Evolutionary conservation across 2,113 vertebrate genomes (phyloP).

Genomic region (Bubalus kerabau): DNA sequence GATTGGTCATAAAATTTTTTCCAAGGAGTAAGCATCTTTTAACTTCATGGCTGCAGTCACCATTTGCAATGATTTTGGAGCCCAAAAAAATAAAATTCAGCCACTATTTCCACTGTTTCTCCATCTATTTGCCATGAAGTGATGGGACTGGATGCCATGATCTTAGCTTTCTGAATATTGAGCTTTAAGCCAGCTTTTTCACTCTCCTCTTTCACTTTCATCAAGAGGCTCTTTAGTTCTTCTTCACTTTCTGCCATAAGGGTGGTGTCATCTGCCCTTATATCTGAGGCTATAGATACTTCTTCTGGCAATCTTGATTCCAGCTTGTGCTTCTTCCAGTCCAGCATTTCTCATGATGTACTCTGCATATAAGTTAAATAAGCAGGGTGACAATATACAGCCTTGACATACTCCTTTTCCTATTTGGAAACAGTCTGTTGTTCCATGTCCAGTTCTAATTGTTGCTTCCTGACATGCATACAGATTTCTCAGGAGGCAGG

Average conservation of each 20-base stretch:
- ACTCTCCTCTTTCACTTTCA: not conserved
- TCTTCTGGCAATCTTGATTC: too few relatives aligned
- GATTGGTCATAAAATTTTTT: not conserved
- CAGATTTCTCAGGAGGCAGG: not conserved
- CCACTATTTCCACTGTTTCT: not conserved
- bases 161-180: not conserved
- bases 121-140: not conserved
- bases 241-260: too few relatives aligned
- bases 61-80: not conserved
- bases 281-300: too few relatives aligned
- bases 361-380: too few relatives aligned
- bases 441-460: not conserved
- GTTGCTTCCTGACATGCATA: not conserved
- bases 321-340: too few relatives aligned
- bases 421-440: too few relatives aligned
- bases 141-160: not conserved
- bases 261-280: too few relatives aligned
- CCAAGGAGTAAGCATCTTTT: not conserved
- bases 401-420: too few relatives aligned
- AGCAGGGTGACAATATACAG: too few relatives aligned
- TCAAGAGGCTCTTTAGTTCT: not conserved
- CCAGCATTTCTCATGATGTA: too few relatives aligned
- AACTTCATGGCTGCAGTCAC: not conserved
- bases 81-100: not conserved
- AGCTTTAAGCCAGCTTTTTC: too few relatives aligned